Percentiles rank a stretch among this genome's conserved stretches.
Conservation (phyloP, 2,113 vertebrate species). For the Cololabis saira region DNA sequence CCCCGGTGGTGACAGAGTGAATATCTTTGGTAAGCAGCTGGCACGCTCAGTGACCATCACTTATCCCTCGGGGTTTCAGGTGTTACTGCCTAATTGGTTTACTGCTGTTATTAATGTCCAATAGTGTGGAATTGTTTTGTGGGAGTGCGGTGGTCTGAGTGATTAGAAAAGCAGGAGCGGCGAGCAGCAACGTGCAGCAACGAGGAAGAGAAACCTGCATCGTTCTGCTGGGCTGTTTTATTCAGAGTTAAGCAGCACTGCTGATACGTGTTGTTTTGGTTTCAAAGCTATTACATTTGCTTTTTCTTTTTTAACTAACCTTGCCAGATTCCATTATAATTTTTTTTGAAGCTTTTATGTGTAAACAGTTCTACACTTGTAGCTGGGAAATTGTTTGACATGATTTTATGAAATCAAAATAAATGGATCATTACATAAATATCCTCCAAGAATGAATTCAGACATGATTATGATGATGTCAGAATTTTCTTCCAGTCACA, state of each 20-base stretch:
- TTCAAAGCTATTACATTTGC: conserved; percentile 31
- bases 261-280: conserved; percentile 29
- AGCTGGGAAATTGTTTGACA: not conserved
- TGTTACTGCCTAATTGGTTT: conserved; percentile 47
- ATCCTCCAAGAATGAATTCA: not conserved
- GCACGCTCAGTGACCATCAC: conserved; percentile 47
- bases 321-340: conserved; percentile 10
- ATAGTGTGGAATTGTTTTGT: conserved; percentile 29
- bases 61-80: conserved; percentile 35
- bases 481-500: no score
- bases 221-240: conserved; percentile 17
- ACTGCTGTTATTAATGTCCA: conserved; percentile 41
- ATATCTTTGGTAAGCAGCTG: conserved; percentile 35
- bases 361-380: conserved; percentile 28
- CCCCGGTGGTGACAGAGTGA: conserved; percentile 39
- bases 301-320: conserved; percentile 23
- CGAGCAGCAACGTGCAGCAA: conserved; percentile 22
- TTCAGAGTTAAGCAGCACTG: conserved; percentile 8
- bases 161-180: conserved; percentile 15
- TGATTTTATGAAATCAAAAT: not conserved
- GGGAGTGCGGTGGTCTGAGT: conserved; percentile 8
- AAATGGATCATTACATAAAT: no score
- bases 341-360: conserved; percentile 30
- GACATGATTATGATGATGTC: no score
- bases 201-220: conserved; percentile 12